Conservation (phyloP, 1,140 invertebrate genomes). For the Anthonomus grandis region DNA sequence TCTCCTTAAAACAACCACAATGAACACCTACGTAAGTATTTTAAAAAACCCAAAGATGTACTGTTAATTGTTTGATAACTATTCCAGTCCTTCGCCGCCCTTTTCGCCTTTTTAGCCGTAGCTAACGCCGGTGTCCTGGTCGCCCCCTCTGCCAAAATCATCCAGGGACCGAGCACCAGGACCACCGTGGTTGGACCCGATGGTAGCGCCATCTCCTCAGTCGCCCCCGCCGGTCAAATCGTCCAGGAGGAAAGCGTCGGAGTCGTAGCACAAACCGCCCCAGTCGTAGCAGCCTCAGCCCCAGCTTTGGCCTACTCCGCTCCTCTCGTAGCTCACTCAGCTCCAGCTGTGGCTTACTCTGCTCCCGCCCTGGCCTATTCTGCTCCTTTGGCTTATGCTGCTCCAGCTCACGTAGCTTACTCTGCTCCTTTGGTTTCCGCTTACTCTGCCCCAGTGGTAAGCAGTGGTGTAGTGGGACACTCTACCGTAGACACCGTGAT, state of each 20-base stretch:
- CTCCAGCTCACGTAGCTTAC: conserved; percentile 2
- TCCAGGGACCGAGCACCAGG: conserved; percentile 37
- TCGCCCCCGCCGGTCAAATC: conserved; percentile 33
- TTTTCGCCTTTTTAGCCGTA: conserved; percentile 8
- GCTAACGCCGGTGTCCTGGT: conserved; percentile 28
- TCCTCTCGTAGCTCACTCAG: conserved; percentile 17
- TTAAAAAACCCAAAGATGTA: too few relatives aligned
- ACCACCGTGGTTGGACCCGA: conserved; percentile 36
- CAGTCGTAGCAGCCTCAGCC: conserved; percentile 15
- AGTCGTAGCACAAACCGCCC: conserved; percentile 23
- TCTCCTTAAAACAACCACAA: too few relatives aligned
- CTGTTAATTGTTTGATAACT: too few relatives aligned
- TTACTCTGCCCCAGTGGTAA: conserved; percentile 14
- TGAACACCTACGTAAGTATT: too few relatives aligned
- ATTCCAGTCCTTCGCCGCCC: not conserved
- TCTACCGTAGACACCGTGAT: conserved; percentile 4
- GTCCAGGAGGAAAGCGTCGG: conserved; percentile 24
- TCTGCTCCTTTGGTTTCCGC: conserved; percentile 4
- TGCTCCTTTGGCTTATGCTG: not conserved
- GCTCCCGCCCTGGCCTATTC: not conserved
- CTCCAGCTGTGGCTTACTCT: conserved; percentile 10
- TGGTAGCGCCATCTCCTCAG: conserved; percentile 34
- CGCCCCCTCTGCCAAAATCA: conserved; percentile 26
- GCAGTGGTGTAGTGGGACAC: too few relatives aligned
- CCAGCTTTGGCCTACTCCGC: not conserved